A percentile compares a stretch with the other conserved stretches of the same genome.
These are phyloP conservation scores for Tyria jacobaeae DNA, from an alignment of 2,888 invertebrate genomes.

Conservation along the genomic window DNA sequence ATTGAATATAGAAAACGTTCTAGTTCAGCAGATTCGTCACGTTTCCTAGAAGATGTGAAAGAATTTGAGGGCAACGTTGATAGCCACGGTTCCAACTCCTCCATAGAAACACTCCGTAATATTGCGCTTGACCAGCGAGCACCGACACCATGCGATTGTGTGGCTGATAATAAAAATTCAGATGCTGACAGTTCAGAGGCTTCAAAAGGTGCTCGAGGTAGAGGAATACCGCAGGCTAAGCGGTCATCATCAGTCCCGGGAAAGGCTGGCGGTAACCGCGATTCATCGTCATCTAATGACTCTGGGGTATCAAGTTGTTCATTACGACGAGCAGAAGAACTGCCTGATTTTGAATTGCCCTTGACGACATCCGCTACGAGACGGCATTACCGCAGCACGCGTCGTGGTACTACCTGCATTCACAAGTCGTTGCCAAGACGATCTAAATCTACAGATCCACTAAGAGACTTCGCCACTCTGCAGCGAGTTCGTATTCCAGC, in stretches of 20 bases:
- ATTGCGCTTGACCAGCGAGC: constrained; percentile 63
- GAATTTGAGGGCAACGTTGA: constrained; percentile 82
- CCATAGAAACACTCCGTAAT: constrained; percentile 81
- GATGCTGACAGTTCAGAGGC: constrained; percentile 79
- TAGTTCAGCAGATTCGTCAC: constrained; percentile 91
- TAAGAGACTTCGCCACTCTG: constrained; percentile 85
- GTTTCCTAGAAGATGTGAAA: constrained; percentile 88
- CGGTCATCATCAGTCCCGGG: constrained; percentile 86
- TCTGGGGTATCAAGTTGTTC: constrained; percentile 92
- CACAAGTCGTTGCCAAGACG: constrained; percentile 88
- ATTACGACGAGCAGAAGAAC: constrained; percentile 79
- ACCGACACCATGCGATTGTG: constrained; percentile 72
- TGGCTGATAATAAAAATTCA: constrained; percentile 65
- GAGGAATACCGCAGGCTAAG: constrained; percentile 48
- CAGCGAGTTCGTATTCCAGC: constrained; percentile 86
- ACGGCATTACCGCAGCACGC: constrained; percentile 85
- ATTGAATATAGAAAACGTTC: constrained; percentile 86
- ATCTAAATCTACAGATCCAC: constrained; percentile 89
- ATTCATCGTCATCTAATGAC: constrained; percentile 93
- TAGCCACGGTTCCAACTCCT: constrained; percentile 77
- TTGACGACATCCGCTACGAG: constrained; percentile 83
- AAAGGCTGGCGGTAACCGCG: constrained; percentile 89
- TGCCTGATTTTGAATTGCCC: constrained; percentile 88
- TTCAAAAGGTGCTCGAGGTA: constrained; percentile 53
- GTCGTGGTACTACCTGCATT: constrained; percentile 85